phyloP scores from a whole-genome alignment of 2,797 vertebrate genomes.

The Denticeps clupeoides region DNA sequence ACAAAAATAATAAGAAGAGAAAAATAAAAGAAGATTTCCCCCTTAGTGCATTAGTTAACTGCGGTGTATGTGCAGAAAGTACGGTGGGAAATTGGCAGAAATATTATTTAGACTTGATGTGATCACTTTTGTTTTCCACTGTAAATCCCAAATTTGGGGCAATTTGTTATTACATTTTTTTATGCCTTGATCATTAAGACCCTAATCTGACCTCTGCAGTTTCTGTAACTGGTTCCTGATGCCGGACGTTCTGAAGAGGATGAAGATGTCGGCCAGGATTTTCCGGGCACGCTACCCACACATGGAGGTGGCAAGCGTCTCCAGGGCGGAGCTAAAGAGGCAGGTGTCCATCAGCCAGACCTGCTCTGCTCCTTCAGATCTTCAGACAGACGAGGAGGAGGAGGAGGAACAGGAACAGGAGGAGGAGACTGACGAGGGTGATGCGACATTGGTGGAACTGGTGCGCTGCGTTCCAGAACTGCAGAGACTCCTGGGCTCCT shows the following conservation, averaged over 20 bases:
- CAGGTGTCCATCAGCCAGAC: conserved; percentile 89
- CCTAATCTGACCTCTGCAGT: conserved; percentile 42
- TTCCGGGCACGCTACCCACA: conserved; percentile 89
- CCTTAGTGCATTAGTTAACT: no score
- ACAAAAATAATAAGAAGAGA: no score
- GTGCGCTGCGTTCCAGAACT: conserved; percentile 84
- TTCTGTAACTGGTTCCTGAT: conserved; percentile 97
- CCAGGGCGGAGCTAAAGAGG: conserved; percentile 68
- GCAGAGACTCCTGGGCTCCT: conserved; percentile 83
- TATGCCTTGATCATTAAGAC: no score
- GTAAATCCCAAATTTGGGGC: no score
- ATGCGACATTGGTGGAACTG: conserved; percentile 73
- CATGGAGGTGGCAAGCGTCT: conserved; percentile 78
- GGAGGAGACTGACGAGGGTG: conserved; percentile 61
- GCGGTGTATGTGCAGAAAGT: no score
- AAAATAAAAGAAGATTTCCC: no score
- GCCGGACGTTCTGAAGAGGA: conserved; percentile 78
- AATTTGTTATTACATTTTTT: no score
- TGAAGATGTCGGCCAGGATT: conserved; percentile 88
- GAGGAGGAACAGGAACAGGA: conserved; percentile 42
- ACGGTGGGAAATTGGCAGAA: no score
- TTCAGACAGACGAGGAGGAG: conserved; percentile 35
- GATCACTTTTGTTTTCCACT: no score
- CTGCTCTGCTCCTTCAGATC: conserved; percentile 53
- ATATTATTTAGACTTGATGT: no score